These are phyloP conservation scores for Eupleurogrammus muticus DNA, from an alignment of 2,797 vertebrate species.

Conservation along the genomic window DNA sequence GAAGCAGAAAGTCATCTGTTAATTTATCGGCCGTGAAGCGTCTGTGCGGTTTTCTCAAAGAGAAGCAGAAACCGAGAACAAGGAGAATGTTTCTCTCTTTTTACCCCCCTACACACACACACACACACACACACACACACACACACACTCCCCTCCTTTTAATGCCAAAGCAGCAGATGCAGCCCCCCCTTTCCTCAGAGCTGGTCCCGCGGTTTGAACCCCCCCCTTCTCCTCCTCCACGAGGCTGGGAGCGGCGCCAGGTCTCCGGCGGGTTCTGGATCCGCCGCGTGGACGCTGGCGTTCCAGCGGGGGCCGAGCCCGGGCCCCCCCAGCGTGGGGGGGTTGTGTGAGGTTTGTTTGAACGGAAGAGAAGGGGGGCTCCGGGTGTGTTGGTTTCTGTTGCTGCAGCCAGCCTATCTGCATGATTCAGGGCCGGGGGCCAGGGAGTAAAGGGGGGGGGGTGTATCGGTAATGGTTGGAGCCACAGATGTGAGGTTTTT, in stretches of 20 bases:
- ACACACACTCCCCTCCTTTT: constrained; percentile 8
- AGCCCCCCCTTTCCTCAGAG: constrained; percentile 29
- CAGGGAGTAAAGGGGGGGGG: background rate
- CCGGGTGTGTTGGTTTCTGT: constrained; percentile 11
- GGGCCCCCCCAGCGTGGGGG: constrained; percentile 34
- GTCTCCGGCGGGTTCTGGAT: constrained; percentile 57
- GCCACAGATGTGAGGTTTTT: constrained; percentile 18
- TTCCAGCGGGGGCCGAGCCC: constrained; percentile 46
- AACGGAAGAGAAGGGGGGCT: constrained; percentile 39
- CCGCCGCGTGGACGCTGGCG: constrained; percentile 47
- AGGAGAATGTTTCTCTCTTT: constrained; percentile 21
- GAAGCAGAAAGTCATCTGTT: background rate
- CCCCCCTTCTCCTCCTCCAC: background rate
- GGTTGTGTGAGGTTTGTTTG: constrained; percentile 60
- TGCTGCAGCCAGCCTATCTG: constrained; percentile 16
- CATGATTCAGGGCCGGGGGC: background rate
- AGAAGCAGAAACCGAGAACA: constrained; percentile 6
- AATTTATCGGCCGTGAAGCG: background rate
- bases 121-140: no score
- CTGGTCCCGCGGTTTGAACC: constrained; percentile 8
- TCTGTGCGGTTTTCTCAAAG: background rate
- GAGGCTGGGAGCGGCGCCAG: constrained; percentile 51
- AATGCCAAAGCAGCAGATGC: constrained; percentile 54
- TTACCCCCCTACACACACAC: no score
- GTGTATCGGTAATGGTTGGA: constrained; percentile 12